Conservation (phyloP, 2,113 vertebrate species). For the Craseonycteris thonglongyai region DNA sequence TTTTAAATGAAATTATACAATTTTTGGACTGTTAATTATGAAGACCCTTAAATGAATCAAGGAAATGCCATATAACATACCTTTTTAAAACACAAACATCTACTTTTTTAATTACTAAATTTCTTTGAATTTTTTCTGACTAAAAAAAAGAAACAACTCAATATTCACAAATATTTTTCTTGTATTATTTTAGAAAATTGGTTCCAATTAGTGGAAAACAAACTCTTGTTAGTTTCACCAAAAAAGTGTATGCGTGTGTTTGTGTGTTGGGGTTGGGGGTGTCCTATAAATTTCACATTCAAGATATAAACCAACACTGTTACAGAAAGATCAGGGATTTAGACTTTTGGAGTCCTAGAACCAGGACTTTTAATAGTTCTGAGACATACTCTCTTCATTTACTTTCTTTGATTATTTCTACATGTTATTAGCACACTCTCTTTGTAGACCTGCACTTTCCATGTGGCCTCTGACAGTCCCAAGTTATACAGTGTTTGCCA, state of each 20-base stretch:
- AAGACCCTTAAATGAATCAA: not conserved
- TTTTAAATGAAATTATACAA: not conserved
- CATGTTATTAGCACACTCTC: not conserved
- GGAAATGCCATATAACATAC: not conserved
- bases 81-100: not conserved
- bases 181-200: not conserved
- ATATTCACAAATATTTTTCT: not conserved
- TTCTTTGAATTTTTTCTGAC: not conserved
- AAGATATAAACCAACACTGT: not conserved
- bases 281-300: not conserved
- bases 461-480: not conserved
- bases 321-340: not conserved
- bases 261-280: too few species aligned
- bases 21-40: not conserved
- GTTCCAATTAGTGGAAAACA: not conserved
- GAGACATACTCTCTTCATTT: not conserved
- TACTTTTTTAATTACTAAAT: not conserved
- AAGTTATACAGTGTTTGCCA: not conserved
- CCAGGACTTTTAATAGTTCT: not conserved
- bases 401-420: not conserved
- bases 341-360: not conserved
- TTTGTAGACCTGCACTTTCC: not conserved
- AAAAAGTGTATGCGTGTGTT: not conserved
- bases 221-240: not conserved
- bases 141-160: not conserved